Conservation (phyloP, 2,888 invertebrate species). For the Amiota communis region DNA sequence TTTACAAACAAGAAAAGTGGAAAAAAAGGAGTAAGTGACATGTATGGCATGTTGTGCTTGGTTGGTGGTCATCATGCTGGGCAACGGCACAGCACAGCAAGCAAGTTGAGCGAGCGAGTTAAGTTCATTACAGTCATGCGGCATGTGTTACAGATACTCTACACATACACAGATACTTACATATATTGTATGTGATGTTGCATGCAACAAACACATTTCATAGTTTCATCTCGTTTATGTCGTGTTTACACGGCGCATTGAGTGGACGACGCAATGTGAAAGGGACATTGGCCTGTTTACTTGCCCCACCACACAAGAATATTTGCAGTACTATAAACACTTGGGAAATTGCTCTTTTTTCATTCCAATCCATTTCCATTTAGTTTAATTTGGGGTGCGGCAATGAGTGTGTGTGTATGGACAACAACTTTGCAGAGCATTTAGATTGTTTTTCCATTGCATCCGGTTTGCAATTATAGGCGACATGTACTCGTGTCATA, state of each 20-base stretch:
- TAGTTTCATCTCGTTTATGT: conserved; percentile 54
- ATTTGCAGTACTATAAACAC: neutral
- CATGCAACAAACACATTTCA: conserved; percentile 48
- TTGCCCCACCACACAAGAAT: neutral
- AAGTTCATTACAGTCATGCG: neutral
- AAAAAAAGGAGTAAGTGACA: conserved; percentile 56
- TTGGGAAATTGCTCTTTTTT: neutral
- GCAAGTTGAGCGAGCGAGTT: neutral
- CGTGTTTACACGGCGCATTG: conserved; percentile 58
- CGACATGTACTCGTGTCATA: neutral
- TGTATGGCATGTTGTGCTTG: conserved; percentile 1
- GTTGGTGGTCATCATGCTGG: neutral
- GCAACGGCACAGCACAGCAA: neutral
- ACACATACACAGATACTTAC: neutral
- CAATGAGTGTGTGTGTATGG: neutral
- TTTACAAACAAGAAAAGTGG: conserved; percentile 42
- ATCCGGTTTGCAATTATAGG: conserved; percentile 15
- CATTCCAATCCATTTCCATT: neutral
- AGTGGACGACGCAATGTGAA: conserved; percentile 9
- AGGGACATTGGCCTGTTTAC: neutral
- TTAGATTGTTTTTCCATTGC: neutral
- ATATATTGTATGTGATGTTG: conserved; percentile 22
- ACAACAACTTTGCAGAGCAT: neutral
- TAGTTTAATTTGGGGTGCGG: neutral
- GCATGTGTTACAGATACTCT: conserved; percentile 23